Evolutionary conservation across 2,888 invertebrate genomes (phyloP), one percentile per base, ranked within the genome.

Genomic region (Melieria picta): DNA sequence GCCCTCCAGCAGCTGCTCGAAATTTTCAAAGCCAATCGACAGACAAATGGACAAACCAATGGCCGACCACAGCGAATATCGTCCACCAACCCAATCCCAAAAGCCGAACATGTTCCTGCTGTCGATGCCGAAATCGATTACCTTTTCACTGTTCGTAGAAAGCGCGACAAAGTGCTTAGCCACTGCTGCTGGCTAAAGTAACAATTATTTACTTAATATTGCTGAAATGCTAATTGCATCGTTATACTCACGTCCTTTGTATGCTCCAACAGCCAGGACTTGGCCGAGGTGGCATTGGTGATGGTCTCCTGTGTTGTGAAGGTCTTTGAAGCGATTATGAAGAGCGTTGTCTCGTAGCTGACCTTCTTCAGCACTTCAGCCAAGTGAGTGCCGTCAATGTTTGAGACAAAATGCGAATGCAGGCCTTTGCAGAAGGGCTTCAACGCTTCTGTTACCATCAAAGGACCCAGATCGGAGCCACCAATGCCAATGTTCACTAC

Each of bases 11-110:
- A 99, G 89, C 80, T 94, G 91, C 87, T 95, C 93, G 89, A 98
- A 99, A 88, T 98, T 97, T 68, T 97, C 96, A 87, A 92, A 97
- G 74, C 98, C 99, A 86, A 99, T 91, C 80, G 94, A 92, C 55
- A 99, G 89, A 5, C 94, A 94, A 85, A 99, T 98, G 4, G 98
- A 97, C 30, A 99, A 89, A 52, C 99, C 99, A 87, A 99, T 99
- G 4, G 99, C 99, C 0, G 99, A 99, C 99, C 99, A 99, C 9
- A 99, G 89, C 0, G 99, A 99, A 80, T 93, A 93, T 83, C 99
- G 93, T 79, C 99, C 99, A 50, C 99, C 99, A 60, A 99, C 99
- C 98, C 99, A 99, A 88, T 99, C 99, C 99, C 99, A 99, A 88
- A 99, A 99, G 42, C 94, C 98, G 88, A 99, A 99, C 98, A 99